Conservation (phyloP, 2,113 vertebrate genomes). For the Sorex fumeus region DNA sequence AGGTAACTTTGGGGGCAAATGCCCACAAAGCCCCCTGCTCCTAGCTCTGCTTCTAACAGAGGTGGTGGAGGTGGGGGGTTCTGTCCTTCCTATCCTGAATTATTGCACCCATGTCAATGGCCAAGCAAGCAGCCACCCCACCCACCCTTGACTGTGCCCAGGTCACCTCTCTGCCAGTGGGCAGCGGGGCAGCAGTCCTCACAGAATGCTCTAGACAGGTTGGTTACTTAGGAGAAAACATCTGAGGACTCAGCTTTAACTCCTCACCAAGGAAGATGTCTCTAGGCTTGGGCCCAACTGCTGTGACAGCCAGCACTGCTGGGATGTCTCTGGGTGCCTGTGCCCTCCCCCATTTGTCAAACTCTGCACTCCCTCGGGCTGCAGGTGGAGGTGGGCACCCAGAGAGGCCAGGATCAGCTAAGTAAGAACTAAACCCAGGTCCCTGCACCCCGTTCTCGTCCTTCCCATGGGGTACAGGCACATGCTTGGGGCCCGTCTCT, state of each 20-base stretch:
- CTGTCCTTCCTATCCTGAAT: not conserved
- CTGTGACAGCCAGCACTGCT: too few relatives aligned
- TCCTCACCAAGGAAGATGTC: not conserved
- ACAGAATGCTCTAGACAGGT: not conserved
- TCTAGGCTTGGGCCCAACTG: too few relatives aligned
- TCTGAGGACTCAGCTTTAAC: not conserved
- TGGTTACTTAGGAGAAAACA: not conserved
- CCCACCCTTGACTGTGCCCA: not conserved
- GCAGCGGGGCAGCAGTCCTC: not conserved
- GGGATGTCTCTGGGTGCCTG: not conserved
- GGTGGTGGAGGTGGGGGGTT: not conserved
- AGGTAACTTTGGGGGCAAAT: not conserved
- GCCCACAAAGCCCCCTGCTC: not conserved
- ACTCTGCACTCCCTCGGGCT: not conserved
- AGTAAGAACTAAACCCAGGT: not conserved
- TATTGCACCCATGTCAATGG: too few relatives aligned
- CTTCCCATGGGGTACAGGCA: not conserved
- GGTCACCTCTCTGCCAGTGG: not conserved
- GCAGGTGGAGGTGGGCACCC: rapidly evolving
- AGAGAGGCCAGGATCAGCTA: not conserved
- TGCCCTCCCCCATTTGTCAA: rapidly evolving
- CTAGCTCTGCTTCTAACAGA: not conserved
- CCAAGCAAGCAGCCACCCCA: too few relatives aligned
- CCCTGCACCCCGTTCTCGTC: too few relatives aligned
- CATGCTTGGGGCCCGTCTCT: not conserved